phyloP scores from a whole-genome alignment of 2,888 invertebrate genomes.

The Rhopalosiphum nymphaeae region DNA sequence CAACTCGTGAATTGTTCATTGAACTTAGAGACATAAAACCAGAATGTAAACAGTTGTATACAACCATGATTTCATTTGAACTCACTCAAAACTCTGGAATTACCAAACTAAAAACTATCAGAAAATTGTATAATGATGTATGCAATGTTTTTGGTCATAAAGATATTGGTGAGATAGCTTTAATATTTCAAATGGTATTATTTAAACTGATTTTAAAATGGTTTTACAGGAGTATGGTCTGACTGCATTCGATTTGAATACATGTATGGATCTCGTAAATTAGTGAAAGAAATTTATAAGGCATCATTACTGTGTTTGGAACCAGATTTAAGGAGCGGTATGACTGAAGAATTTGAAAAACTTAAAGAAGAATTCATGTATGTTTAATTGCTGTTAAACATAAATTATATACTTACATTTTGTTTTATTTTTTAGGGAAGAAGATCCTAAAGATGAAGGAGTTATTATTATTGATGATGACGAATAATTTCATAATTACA shows the following conservation, averaged over 20 bases:
- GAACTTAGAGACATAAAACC: conserved; percentile 52
- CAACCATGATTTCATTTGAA: conserved; percentile 47
- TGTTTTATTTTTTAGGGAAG: conserved; percentile 29
- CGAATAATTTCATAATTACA: neutral
- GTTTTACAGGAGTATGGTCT: conserved; percentile 39
- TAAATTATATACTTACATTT: neutral
- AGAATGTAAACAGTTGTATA: conserved; percentile 34
- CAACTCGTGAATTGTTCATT: conserved; percentile 46
- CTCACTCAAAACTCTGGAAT: conserved; percentile 33
- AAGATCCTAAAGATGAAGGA: conserved; percentile 22
- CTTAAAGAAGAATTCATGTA: conserved; percentile 36
- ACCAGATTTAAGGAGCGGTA: neutral
- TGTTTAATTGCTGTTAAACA: neutral
- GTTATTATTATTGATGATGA: conserved; percentile 55
- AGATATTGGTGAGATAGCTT: conserved; percentile 29
- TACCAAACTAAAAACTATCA: conserved; percentile 42
- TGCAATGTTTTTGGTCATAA: conserved; percentile 49
- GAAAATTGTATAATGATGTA: conserved; percentile 52
- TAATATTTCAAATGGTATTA: neutral
- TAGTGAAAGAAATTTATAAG: conserved; percentile 58
- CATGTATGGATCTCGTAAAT: conserved; percentile 21
- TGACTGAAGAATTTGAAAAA: conserved; percentile 42
- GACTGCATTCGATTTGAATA: conserved; percentile 58
- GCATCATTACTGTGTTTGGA: conserved; percentile 51
- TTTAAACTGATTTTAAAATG: neutral